Percentiles rank a stretch among this genome's conserved stretches.
Conservation (phyloP, 2,888 invertebrate genomes). For the Heteromurus nitidus region DNA sequence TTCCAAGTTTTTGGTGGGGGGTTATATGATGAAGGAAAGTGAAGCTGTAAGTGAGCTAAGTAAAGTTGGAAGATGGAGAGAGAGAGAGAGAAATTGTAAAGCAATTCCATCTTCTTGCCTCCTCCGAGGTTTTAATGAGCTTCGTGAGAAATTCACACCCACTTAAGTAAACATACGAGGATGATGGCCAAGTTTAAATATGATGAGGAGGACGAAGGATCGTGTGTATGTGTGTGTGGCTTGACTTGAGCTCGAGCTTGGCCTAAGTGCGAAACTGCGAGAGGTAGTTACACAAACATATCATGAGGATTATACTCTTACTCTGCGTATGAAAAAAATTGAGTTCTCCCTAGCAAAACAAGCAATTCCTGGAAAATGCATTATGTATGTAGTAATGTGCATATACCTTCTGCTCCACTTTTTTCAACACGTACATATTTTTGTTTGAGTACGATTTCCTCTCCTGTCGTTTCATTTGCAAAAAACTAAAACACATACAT, state of each 20-base stretch:
- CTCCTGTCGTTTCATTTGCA: too few species aligned
- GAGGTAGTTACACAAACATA: not conserved
- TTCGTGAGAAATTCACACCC: constrained; percentile 59
- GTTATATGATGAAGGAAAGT: not conserved
- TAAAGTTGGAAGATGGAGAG: too few species aligned
- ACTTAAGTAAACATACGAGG: constrained; percentile 46
- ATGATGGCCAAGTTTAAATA: constrained; percentile 18
- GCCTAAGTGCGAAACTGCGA: not conserved
- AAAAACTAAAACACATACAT: too few species aligned
- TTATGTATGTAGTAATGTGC: too few species aligned
- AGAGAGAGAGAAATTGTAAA: not conserved
- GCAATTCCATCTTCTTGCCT: constrained; percentile 8
- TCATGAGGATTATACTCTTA: not conserved
- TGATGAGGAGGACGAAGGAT: constrained; percentile 7
- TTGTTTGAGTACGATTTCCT: too few species aligned
- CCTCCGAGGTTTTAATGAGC: constrained; percentile 44
- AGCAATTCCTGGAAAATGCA: constrained; percentile 8
- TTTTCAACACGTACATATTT: too few species aligned
- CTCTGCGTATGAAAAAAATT: not conserved
- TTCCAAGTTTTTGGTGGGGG: not conserved
- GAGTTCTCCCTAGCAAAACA: not conserved
- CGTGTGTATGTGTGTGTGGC: too few species aligned
- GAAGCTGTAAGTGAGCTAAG: not conserved
- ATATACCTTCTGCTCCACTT: too few species aligned
- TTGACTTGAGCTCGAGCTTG: not conserved